Percentiles rank a stretch among this genome's conserved stretches.
Evolutionary conservation across 2,113 vertebrate species (phyloP).

Genomic region (Ellobius talpinus): DNA sequence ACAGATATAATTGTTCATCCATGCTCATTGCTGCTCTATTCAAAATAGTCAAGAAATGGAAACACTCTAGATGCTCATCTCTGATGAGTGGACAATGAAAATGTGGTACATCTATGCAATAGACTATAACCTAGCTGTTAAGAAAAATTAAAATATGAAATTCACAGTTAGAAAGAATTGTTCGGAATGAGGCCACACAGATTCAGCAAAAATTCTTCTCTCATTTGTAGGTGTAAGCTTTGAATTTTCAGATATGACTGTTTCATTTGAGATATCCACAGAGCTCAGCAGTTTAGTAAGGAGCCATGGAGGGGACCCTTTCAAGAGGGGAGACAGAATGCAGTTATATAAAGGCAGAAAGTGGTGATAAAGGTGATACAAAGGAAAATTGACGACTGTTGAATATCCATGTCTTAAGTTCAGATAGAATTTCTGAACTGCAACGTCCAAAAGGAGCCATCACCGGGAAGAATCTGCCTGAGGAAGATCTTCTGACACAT

Average conservation of each 20-base stretch:
- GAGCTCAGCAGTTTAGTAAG: not conserved
- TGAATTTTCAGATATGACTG: not conserved
- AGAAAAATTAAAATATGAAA: not conserved
- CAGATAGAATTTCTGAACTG: not conserved
- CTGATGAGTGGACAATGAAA: no score
- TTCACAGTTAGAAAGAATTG: not conserved
- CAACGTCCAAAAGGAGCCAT: not conserved
- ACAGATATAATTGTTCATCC: not conserved
- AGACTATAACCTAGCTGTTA: not conserved
- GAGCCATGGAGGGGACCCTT: not conserved
- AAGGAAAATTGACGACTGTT: not conserved
- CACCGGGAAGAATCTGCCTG: not conserved
- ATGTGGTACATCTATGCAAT: not conserved
- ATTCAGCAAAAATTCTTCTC: not conserved
- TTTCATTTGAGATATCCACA: not conserved
- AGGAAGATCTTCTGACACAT: not conserved
- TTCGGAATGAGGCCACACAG: not conserved
- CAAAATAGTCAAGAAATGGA: not conserved
- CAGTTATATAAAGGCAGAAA: not conserved
- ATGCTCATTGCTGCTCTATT: not conserved
- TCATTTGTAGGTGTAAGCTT: not conserved
- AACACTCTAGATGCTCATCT: not conserved
- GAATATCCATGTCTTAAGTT: conserved; percentile 47
- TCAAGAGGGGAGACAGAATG: not conserved
- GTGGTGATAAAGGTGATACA: not conserved